phyloP scores from a whole-genome alignment of 2,888 invertebrate species.

The Heliconius hortense region DNA sequence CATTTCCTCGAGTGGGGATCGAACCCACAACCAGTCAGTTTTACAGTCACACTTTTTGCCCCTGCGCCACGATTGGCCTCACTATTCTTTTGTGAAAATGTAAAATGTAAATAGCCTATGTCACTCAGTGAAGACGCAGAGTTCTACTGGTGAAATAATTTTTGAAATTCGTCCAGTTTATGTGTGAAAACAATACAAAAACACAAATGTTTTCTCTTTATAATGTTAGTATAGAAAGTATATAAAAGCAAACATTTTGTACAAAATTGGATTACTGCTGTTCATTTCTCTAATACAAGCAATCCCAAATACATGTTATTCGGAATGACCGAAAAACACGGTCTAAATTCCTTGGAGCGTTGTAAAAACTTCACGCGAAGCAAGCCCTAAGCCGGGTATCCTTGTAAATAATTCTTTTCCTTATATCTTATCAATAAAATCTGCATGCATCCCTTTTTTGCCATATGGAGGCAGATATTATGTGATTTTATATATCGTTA shows the following conservation, averaged over 20 bases:
- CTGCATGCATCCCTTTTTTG: slow-evolving; percentile 52
- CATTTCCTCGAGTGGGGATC: no score
- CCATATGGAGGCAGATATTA: slow-evolving; percentile 39
- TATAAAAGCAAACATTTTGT: neutral
- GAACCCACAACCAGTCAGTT: no score
- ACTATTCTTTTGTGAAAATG: no score
- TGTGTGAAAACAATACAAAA: no score
- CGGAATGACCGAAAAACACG: slow-evolving; percentile 5
- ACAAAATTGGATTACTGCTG: slow-evolving; percentile 1
- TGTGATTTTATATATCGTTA: slow-evolving; percentile 40
- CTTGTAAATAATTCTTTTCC: slow-evolving; percentile 51
- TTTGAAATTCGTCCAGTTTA: no score
- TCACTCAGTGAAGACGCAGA: no score
- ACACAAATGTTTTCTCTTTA: no score
- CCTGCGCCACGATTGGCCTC: no score
- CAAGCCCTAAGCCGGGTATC: slow-evolving; percentile 37
- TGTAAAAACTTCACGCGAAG: slow-evolving; percentile 22
- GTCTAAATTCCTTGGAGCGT: slow-evolving; percentile 13
- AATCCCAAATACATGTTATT: slow-evolving; percentile 19
- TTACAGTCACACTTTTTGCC: no score
- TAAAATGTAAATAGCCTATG: no score
- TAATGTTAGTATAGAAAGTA: neutral
- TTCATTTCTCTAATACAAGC: slow-evolving; percentile 3
- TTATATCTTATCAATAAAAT: slow-evolving; percentile 57
- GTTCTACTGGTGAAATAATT: no score